Conservation (phyloP, 2,113 vertebrate genomes). For the Engystomops pustulosus region DNA sequence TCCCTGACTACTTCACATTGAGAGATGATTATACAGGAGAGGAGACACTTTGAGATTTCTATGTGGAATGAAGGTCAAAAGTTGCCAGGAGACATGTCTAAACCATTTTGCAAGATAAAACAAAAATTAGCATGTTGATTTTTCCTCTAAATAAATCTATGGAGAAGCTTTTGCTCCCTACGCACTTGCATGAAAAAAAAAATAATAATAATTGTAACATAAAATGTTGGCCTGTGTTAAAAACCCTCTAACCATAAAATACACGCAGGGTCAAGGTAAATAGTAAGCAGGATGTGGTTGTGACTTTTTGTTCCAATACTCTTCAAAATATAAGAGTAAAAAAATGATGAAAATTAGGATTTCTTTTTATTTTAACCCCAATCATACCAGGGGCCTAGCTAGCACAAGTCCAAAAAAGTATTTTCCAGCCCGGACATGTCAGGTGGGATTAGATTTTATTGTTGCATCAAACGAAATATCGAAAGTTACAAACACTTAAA, state of each 20-base stretch:
- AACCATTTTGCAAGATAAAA: background rate
- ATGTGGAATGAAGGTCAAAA: conserved; percentile 4
- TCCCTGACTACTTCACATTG: background rate
- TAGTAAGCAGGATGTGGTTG: no score
- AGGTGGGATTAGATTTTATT: no score
- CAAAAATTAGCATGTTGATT: background rate
- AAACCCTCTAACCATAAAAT: accelerated
- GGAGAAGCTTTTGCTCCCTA: background rate
- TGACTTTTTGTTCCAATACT: no score
- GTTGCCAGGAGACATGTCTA: background rate
- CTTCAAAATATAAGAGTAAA: no score
- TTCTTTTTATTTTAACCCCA: no score
- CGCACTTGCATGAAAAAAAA: background rate
- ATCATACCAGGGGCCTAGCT: no score
- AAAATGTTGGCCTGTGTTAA: background rate
- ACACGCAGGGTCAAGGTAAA: no score
- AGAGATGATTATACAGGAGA: conserved; percentile 2
- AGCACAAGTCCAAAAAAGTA: no score
- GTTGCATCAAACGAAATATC: no score
- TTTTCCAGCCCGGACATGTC: no score
- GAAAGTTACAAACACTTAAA: no score
- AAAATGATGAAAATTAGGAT: no score
- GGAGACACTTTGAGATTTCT: background rate
- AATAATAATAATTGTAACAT: background rate
- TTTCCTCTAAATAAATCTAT: background rate